Base-by-base conservation (phyloP, 2,888 invertebrate genomes). In the Eupithecia tripunctaria region DNA sequence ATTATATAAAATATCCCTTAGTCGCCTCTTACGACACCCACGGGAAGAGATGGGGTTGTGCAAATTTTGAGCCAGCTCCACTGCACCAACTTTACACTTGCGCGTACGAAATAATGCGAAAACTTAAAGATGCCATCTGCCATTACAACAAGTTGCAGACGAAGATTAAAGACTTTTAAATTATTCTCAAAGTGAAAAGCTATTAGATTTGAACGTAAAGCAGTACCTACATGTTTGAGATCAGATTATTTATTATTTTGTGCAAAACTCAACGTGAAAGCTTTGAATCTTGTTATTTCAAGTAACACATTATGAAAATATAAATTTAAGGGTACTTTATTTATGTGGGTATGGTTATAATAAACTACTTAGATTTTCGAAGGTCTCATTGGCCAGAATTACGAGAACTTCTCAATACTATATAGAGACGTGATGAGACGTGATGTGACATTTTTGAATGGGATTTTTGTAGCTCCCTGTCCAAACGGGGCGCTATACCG, bases 151-250 rank as follows among this genome's bases (percentile, higher is more conserved):
- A 47, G n/a, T 7, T 47, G 47, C n/a, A 47, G n/a, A 47, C 47
- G 10, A n/a, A 2, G n/a, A 2, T 47, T 10, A 47, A 2, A 8
- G 47, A 47, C 47, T n/a, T 10, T 8, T 6, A 47, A n/a, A 47
- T 47, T 47, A 47, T 47, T 47, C 47, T 47, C 47, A 47, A 47
- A 47, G 47, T 47, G 47, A 47, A 47, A 47, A n/a, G 47, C 8
- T 47, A 47, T 51, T 21, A n/a, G 51, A 51, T 51, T 51, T 51
- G 8, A 51, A 3, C 2, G n/a, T 51, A 21, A 21, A 51, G 12
- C 0, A 18, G 18, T 43, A 43, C n/a, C 1, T 51, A 10, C n/a
- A 10, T 51, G 12, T 51, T 51, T 21, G 3, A 21, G 51, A 51
- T 21, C 21, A 18, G 12, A 21, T 51, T 51, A 51, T 51, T 51